A percentile compares a stretch with the other conserved stretches of the same genome.
phyloP scores from a whole-genome alignment of 2,113 vertebrate genomes.

The Vanacampus margaritifer region DNA sequence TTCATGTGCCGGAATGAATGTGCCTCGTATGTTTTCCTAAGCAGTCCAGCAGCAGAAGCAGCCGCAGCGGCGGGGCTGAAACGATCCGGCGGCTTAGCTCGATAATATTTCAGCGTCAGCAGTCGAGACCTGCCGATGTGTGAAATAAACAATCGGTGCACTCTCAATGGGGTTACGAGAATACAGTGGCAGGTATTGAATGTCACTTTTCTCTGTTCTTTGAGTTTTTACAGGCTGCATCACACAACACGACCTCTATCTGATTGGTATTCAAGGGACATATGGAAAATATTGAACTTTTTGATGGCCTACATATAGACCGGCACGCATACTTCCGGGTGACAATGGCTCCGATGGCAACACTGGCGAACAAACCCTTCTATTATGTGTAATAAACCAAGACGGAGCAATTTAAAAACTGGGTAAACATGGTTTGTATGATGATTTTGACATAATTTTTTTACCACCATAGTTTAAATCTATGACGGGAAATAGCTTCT shows the following conservation, averaged over 20 bases:
- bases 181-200: conserved; percentile 15
- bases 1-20: conserved; percentile 35
- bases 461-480: too few relatives aligned
- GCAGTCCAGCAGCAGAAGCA: conserved; percentile 26
- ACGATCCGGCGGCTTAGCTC: conserved; percentile 15
- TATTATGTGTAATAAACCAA: too few relatives aligned
- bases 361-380: too few relatives aligned
- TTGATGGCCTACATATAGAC: too few relatives aligned
- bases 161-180: conserved; percentile 22
- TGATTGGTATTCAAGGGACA: too few relatives aligned
- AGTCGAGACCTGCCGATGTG: conserved; percentile 42
- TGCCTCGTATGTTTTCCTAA: conserved; percentile 42
- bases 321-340: too few relatives aligned
- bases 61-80: conserved; percentile 1
- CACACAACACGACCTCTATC: background rate
- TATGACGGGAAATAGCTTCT: too few relatives aligned
- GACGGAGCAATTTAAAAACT: too few relatives aligned
- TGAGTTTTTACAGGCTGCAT: background rate
- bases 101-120: conserved; percentile 32
- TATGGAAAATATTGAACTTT: too few relatives aligned
- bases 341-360: too few relatives aligned
- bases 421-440: too few relatives aligned
- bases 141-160: conserved; percentile 49
- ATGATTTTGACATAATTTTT: too few relatives aligned
- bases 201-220: conserved; percentile 7